Evolutionary conservation across 2,113 vertebrate genomes (phyloP).

Genomic region (Ameiurus melas): DNA sequence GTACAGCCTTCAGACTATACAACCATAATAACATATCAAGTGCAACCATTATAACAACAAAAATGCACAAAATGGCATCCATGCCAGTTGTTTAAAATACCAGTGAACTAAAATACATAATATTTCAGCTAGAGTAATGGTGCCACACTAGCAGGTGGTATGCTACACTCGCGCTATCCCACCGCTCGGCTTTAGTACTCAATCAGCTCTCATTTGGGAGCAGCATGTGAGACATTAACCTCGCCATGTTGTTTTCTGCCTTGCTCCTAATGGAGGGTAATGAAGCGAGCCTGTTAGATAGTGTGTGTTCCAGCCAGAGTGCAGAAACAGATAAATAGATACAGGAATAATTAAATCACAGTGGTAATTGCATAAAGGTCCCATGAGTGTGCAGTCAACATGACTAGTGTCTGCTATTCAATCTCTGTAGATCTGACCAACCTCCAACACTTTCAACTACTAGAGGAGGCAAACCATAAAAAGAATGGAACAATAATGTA

Average conservation of each 20-base stretch:
- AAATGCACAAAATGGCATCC: background rate
- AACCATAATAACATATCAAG: background rate
- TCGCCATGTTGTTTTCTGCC: slow-evolving; percentile 54
- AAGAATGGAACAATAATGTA: background rate
- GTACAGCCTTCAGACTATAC: background rate
- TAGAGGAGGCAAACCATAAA: background rate
- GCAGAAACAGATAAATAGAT: slow-evolving; percentile 59
- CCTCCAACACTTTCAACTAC: background rate
- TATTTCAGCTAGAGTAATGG: background rate
- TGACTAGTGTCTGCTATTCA: slow-evolving; percentile 45
- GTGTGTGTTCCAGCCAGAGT: slow-evolving; percentile 48
- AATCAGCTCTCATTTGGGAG: slow-evolving; percentile 52
- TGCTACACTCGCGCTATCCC: background rate
- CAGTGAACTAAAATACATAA: background rate
- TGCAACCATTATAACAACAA: background rate
- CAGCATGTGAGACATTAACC: slow-evolving; percentile 56
- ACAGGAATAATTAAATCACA: slow-evolving; percentile 59
- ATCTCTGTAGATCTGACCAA: slow-evolving; percentile 36
- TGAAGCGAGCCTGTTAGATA: slow-evolving; percentile 55
- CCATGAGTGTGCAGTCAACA: slow-evolving; percentile 32
- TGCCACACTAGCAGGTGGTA: slow-evolving; percentile 10
- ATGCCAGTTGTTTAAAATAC: slow-evolving; percentile 3
- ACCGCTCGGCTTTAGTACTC: slow-evolving; percentile 40
- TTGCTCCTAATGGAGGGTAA: slow-evolving; percentile 60
- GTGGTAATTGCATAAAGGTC: slow-evolving; percentile 51